A percentile compares a stretch with the other conserved stretches of the same genome.
phyloP scores from a whole-genome alignment of 2,797 vertebrate species.

The Vultur gryphus region DNA sequence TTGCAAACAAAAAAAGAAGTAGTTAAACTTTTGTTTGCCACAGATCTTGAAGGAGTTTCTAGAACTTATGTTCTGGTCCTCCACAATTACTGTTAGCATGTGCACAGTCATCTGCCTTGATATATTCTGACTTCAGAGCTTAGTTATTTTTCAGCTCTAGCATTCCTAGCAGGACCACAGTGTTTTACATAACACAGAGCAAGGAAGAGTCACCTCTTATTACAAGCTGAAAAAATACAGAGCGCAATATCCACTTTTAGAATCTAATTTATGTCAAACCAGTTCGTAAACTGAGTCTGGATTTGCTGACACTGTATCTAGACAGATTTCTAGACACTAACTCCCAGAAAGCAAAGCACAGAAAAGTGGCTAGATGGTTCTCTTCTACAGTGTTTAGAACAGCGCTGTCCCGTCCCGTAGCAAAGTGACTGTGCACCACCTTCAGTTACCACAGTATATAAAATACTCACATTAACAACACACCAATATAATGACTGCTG shows the following conservation, averaged over 20 bases:
- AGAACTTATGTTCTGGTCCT: not conserved
- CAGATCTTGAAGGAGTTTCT: not conserved
- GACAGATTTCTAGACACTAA: not conserved
- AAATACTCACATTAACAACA: not conserved
- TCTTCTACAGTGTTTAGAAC: not conserved
- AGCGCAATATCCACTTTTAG: not conserved
- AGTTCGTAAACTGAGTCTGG: not conserved
- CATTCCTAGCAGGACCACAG: not conserved
- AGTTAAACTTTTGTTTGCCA: not conserved
- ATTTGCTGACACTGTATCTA: not conserved
- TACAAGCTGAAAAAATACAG: not conserved
- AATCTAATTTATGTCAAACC: not conserved
- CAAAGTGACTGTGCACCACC: not conserved
- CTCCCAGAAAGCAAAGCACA: not conserved
- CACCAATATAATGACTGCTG: not conserved
- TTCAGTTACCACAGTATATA: not conserved
- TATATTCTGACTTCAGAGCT: not conserved
- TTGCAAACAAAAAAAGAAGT: fast-evolving
- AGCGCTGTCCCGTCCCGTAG: not conserved
- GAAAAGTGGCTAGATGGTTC: not conserved
- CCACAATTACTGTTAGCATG: not conserved
- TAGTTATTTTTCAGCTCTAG: not conserved
- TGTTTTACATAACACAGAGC: not conserved
- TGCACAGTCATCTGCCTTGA: not conserved
- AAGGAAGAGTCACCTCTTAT: not conserved